phyloP scores from a whole-genome alignment of 1,140 invertebrate genomes.

The Tenebrio molitor region DNA sequence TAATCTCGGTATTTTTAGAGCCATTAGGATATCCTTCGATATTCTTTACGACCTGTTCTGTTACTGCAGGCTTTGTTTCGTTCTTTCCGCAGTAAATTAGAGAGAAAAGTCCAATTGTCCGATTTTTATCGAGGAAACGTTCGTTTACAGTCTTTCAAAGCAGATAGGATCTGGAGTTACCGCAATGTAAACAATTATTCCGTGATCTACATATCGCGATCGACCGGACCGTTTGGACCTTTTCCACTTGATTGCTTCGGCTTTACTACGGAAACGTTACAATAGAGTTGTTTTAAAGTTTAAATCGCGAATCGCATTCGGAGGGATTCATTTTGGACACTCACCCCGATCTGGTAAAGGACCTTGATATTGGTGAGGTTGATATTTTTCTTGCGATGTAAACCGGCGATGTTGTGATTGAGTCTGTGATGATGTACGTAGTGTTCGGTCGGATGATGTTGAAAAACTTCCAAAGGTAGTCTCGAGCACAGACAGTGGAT shows the following conservation, averaged over 20 bases:
- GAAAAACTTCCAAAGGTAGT: slow-evolving; percentile 62
- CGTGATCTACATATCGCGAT: slow-evolving; percentile 16
- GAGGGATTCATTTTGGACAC: slow-evolving; percentile 40
- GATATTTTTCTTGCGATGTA: slow-evolving; percentile 55
- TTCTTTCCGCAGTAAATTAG: slow-evolving; percentile 41
- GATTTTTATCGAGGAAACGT: slow-evolving; percentile 21
- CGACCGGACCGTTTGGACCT: not conserved
- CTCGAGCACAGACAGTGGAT: slow-evolving; percentile 53
- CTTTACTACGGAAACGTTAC: not conserved
- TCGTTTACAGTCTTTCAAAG: slow-evolving; percentile 7
- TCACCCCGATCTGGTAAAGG: slow-evolving; percentile 65
- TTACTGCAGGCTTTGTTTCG: slow-evolving; percentile 44
- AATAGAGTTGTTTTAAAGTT: slow-evolving; percentile 27
- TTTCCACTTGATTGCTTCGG: slow-evolving; percentile 17
- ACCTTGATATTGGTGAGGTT: slow-evolving; percentile 55
- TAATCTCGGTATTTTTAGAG: slow-evolving; percentile 6
- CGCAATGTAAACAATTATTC: slow-evolving; percentile 25
- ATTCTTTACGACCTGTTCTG: slow-evolving; percentile 9
- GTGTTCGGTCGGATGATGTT: slow-evolving; percentile 59
- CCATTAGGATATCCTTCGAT: slow-evolving; percentile 31
- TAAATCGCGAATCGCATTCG: slow-evolving; percentile 7
- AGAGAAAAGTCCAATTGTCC: slow-evolving; percentile 1
- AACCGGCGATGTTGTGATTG: slow-evolving; percentile 52
- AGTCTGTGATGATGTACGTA: slow-evolving; percentile 55
- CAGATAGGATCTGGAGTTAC: slow-evolving; percentile 1